These are phyloP conservation scores for Prochilodus magdalenae DNA, from an alignment of 2,113 vertebrate genomes.

Conservation along the genomic window DNA sequence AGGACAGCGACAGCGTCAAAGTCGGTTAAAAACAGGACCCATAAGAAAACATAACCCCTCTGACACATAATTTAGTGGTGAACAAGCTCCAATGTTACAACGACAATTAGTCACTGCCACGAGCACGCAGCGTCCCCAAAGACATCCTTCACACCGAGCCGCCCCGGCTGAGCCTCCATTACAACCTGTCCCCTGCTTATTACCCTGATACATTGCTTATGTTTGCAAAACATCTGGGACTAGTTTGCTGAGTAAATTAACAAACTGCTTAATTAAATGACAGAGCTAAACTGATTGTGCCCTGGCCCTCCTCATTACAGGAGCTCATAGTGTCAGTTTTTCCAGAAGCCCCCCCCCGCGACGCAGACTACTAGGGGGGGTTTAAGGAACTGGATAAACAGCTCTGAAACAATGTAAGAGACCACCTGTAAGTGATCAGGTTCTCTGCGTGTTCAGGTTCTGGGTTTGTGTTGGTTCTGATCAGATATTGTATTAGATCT, in stretches of 20 bases:
- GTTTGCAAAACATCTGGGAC: constrained; percentile 36
- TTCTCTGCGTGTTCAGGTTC: too few species aligned
- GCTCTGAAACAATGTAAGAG: too few species aligned
- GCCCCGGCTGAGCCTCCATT: constrained; percentile 19
- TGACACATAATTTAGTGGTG: constrained; percentile 19
- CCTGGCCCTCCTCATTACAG: constrained; percentile 43
- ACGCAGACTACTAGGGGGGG: too few species aligned
- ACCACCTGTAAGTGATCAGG: too few species aligned
- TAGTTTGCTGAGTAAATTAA: constrained; percentile 38
- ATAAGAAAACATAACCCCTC: background rate
- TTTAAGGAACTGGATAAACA: too few species aligned
- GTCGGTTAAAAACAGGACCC: too few species aligned
- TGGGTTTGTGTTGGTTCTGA: too few species aligned
- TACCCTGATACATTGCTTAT: constrained; percentile 36
- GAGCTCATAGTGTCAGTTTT: constrained; percentile 37
- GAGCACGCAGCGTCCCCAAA: constrained; percentile 21
- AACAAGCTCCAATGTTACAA: constrained; percentile 21
- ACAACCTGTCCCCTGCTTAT: constrained; percentile 34
- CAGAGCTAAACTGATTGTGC: constrained; percentile 49
- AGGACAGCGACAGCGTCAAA: background rate
- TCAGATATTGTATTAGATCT: too few species aligned
- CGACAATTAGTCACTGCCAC: constrained; percentile 20
- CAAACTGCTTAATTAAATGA: constrained; percentile 55
- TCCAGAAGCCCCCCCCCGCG: background rate
- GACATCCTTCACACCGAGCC: constrained; percentile 21